Conservation (phyloP, 1,140 invertebrate genomes). For the Brachionus paranguensis region DNA sequence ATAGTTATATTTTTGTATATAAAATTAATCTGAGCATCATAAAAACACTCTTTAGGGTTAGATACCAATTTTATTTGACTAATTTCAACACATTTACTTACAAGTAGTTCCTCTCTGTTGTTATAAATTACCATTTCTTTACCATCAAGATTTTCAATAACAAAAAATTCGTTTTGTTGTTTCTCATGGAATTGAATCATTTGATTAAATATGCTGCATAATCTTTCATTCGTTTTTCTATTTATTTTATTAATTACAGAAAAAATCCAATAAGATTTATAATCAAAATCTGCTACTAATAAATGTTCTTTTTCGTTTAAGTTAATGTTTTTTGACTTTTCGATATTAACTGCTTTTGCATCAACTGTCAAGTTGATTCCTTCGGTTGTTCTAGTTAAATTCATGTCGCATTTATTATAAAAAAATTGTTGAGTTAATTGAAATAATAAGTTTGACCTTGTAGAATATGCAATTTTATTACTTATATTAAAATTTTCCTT, state of each 20-base stretch:
- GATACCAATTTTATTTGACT: neutral
- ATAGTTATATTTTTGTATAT: neutral
- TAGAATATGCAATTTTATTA: neutral
- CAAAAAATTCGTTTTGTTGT: neutral
- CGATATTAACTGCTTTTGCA: neutral
- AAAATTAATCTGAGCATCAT: neutral
- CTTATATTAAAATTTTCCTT: neutral
- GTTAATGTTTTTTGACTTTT: neutral
- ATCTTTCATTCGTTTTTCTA: neutral
- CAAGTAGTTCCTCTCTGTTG: neutral
- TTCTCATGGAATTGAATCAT: neutral
- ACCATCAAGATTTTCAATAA: neutral
- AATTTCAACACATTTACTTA: conserved; percentile 22
- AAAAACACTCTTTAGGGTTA: neutral
- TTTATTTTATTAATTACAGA: conserved; percentile 3
- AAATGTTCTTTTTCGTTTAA: too few species aligned
- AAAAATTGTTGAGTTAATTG: neutral
- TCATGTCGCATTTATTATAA: neutral
- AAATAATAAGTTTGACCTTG: too few species aligned
- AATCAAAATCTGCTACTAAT: too few species aligned
- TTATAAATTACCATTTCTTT: neutral
- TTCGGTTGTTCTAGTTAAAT: neutral
- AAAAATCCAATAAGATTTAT: conserved; percentile 18
- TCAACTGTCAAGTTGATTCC: neutral
- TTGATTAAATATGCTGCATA: neutral